A percentile compares a stretch with the other conserved stretches of the same genome.
Evolutionary conservation across 2,113 vertebrate genomes (phyloP).

Genomic region (Urocynchramus pylzowi): DNA sequence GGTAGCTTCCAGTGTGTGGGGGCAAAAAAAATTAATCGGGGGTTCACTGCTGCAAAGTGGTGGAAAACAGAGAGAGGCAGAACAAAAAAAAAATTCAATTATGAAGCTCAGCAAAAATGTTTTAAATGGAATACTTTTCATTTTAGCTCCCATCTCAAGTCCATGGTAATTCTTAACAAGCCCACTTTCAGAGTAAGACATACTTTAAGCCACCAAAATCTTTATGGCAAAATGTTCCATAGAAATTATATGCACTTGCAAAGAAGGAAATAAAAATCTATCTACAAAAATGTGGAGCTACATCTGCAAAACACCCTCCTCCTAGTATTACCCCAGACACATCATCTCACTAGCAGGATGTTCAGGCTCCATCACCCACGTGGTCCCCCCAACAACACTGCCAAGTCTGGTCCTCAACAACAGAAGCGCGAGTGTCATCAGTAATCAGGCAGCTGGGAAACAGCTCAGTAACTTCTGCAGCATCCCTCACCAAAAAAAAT

Average conservation of each 20-base stretch:
- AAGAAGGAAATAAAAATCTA: background rate
- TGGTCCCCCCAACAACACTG: background rate
- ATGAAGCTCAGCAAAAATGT: background rate
- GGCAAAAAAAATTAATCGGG: too few species aligned
- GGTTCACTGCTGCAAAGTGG: background rate
- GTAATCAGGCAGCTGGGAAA: background rate
- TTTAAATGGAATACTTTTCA: background rate
- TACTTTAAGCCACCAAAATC: background rate
- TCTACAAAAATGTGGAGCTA: background rate
- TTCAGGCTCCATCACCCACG: background rate
- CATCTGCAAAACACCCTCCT: background rate
- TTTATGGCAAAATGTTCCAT: background rate
- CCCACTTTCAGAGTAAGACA: background rate
- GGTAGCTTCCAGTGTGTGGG: background rate
- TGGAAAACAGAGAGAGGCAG: background rate
- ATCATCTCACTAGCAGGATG: background rate
- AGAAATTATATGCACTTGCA: background rate
- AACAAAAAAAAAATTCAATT: background rate
- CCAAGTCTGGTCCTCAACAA: background rate
- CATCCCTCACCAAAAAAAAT: background rate
- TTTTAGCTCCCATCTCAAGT: background rate
- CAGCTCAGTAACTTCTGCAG: background rate
- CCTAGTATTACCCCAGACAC: background rate
- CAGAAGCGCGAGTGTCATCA: background rate
- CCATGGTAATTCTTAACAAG: background rate